Evolutionary conservation across 2,888 invertebrate genomes (phyloP).

Genomic region (Saturnia pavonia): DNA sequence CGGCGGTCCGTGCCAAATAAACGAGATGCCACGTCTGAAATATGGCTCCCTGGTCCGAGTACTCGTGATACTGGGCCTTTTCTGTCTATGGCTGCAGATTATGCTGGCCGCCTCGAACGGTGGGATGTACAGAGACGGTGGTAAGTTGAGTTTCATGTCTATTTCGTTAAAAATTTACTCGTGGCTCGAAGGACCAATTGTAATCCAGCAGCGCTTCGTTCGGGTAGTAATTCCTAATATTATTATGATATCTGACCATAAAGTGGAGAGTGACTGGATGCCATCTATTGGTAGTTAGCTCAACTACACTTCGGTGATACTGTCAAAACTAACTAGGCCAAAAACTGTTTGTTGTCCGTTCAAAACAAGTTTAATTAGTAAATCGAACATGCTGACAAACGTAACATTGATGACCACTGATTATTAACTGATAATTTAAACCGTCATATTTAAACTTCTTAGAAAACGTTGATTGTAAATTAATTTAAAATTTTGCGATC

Average conservation of each 20-base stretch:
- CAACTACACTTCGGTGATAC: no score
- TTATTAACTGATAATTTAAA: no score
- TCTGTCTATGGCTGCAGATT: slow-evolving; percentile 75
- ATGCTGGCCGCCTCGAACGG: slow-evolving; percentile 67
- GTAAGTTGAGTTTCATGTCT: not conserved
- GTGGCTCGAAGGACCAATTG: not conserved
- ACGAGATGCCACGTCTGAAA: slow-evolving; percentile 75
- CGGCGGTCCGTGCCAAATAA: slow-evolving; percentile 43
- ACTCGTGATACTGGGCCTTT: slow-evolving; percentile 64
- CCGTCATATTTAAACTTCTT: no score
- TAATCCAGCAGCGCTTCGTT: not conserved
- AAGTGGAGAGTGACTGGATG: not conserved
- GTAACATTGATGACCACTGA: no score
- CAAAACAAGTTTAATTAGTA: no score
- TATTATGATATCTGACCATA: no score
- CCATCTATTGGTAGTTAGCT: not conserved
- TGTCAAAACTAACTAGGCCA: no score
- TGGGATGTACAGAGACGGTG: slow-evolving; percentile 48
- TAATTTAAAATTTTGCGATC: no score
- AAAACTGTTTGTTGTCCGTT: no score
- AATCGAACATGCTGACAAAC: no score
- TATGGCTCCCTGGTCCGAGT: slow-evolving; percentile 71
- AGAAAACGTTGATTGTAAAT: no score
- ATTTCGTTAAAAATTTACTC: not conserved
- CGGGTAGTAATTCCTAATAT: not conserved